phyloP scores from a whole-genome alignment of 2,113 vertebrate species.

The Aptenodytes forsteri region DNA sequence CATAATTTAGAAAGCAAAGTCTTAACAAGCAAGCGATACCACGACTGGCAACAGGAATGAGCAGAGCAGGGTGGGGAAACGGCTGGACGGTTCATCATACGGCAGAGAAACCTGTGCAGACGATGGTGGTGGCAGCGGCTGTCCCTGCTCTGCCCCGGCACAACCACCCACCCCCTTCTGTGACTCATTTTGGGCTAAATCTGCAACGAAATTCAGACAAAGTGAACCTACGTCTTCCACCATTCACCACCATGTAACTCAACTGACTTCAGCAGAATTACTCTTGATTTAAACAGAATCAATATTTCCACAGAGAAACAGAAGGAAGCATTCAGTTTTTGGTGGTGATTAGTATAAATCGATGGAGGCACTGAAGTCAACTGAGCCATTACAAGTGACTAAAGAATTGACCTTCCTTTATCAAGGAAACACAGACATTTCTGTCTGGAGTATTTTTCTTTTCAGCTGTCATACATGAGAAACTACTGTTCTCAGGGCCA shows the following conservation, averaged over 20 bases:
- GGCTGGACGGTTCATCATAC: fast-evolving
- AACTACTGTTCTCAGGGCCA: neutral
- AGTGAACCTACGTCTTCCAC: neutral
- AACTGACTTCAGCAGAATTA: neutral
- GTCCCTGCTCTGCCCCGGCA: neutral
- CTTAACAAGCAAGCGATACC: fast-evolving
- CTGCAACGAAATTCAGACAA: neutral
- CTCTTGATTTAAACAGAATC: neutral
- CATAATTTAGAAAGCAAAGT: neutral
- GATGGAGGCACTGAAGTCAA: neutral
- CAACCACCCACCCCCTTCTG: neutral
- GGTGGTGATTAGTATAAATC: neutral
- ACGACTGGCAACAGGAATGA: neutral
- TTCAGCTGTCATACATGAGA: neutral
- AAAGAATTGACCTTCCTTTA: neutral
- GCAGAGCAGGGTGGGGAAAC: neutral
- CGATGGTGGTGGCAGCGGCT: neutral
- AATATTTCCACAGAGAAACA: neutral
- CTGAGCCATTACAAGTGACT: neutral
- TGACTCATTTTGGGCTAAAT: neutral
- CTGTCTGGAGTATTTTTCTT: slow-evolving; percentile 19
- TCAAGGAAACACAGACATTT: slow-evolving; percentile 30
- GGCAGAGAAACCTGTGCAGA: neutral
- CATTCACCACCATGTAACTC: neutral
- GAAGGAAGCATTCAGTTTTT: neutral